Conservation (phyloP, 2,113 vertebrate species). For the Rhombomys opimus region DNA sequence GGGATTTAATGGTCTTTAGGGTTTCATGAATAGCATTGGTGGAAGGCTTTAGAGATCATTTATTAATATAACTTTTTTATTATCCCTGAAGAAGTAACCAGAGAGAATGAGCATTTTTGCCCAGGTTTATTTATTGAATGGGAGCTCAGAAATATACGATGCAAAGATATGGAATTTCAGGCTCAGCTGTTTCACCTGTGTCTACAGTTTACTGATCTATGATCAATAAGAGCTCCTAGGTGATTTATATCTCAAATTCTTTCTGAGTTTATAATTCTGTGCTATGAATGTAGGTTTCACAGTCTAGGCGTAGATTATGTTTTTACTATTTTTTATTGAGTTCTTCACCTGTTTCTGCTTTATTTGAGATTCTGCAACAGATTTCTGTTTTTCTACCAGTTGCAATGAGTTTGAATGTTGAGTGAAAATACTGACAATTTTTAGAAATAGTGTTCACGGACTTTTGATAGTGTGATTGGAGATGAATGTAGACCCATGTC, state of each 20-base stretch:
- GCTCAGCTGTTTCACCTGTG: background rate
- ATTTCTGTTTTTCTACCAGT: constrained; percentile 16
- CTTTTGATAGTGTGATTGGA: constrained; percentile 25
- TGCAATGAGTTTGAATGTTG: background rate
- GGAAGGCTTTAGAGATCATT: too few species aligned
- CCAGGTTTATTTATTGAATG: background rate
- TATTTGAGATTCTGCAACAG: background rate
- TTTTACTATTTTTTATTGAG: background rate
- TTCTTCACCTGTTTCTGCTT: background rate
- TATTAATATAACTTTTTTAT: too few species aligned
- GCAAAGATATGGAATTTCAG: background rate
- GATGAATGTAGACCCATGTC: background rate
- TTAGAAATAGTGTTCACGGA: background rate
- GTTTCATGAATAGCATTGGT: too few species aligned
- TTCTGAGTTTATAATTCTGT: background rate
- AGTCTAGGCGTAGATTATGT: background rate
- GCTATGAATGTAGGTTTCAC: constrained; percentile 1
- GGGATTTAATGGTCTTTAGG: too few species aligned
- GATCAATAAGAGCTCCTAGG: background rate
- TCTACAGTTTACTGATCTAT: constrained; percentile 22
- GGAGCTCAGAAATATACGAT: background rate
- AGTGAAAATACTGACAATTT: background rate
- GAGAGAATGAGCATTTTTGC: too few species aligned
- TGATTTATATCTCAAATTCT: constrained; percentile 8
- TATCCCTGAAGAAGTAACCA: too few species aligned